A percentile compares a stretch with the other conserved stretches of the same genome.
Conservation (phyloP, 2,113 vertebrate species). For the Misgurnus mizolepis region DNA sequence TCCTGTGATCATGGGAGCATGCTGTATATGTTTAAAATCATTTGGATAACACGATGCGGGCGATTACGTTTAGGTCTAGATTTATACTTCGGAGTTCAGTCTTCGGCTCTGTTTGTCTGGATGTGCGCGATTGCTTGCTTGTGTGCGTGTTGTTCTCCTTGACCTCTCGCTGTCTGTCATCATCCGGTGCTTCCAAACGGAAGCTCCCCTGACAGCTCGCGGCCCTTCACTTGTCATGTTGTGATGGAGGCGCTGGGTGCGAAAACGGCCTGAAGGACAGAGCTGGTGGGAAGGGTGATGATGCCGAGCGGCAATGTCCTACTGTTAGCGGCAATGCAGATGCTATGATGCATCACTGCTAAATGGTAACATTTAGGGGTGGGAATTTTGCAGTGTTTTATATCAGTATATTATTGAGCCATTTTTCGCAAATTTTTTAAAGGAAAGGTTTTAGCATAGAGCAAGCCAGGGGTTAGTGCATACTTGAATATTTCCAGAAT, state of each 20-base stretch:
- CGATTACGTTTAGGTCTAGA: neutral
- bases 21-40: slow-evolving; percentile 31
- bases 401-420: neutral
- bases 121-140: slow-evolving; percentile 31
- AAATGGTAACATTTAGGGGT: too few species aligned
- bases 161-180: slow-evolving; percentile 56
- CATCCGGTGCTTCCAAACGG: slow-evolving; percentile 39
- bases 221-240: slow-evolving; percentile 50
- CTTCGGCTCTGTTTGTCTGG: slow-evolving; percentile 34
- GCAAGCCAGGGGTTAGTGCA: too few species aligned
- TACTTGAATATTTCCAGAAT: too few species aligned
- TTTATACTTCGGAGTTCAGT: neutral
- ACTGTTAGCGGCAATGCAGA: slow-evolving; percentile 25
- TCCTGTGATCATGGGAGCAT: slow-evolving; percentile 24
- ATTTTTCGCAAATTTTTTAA: neutral
- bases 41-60: slow-evolving; percentile 37
- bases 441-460: too few species aligned
- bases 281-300: slow-evolving; percentile 14
- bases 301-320: slow-evolving; percentile 2
- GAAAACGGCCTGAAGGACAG: slow-evolving; percentile 29
- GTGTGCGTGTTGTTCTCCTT: slow-evolving; percentile 54
- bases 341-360: neutral
- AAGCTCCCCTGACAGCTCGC: slow-evolving; percentile 50
- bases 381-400: neutral
- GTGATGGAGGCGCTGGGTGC: slow-evolving; percentile 51